Conservation (phyloP, 1,140 invertebrate species). For the Magallana gigas region DNA sequence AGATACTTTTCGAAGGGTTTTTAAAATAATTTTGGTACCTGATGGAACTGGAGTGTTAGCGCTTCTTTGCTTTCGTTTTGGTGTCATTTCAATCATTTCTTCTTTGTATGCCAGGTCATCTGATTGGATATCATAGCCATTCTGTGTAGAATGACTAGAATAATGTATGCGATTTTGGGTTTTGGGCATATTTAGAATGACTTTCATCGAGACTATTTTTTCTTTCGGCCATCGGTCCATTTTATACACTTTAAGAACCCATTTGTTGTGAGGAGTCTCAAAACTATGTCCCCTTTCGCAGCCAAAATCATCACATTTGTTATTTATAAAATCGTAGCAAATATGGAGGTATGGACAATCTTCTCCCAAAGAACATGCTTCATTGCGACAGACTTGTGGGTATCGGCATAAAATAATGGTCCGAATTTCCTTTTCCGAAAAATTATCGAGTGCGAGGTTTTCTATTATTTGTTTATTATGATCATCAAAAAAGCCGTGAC, state of each 20-base stretch:
- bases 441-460: neutral
- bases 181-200: neutral
- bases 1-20: too few species aligned
- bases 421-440: neutral
- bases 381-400: neutral
- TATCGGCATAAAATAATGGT: neutral
- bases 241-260: constrained; percentile 19
- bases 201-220: neutral
- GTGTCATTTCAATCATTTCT: too few species aligned
- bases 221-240: neutral
- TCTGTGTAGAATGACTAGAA: too few species aligned
- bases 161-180: neutral
- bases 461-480: neutral
- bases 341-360: constrained; percentile 11
- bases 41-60: too few species aligned
- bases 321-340: neutral
- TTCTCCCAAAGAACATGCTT: neutral
- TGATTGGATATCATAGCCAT: too few species aligned
- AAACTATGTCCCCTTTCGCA: constrained; percentile 5
- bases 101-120: too few species aligned
- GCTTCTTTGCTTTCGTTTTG: too few species aligned
- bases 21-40: too few species aligned
- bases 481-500: neutral
- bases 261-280: constrained; percentile 8
- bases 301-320: neutral